These are phyloP conservation scores for Rousettus madagascariensis DNA, from an alignment of 2,797 vertebrate genomes.

Conservation along the genomic window DNA sequence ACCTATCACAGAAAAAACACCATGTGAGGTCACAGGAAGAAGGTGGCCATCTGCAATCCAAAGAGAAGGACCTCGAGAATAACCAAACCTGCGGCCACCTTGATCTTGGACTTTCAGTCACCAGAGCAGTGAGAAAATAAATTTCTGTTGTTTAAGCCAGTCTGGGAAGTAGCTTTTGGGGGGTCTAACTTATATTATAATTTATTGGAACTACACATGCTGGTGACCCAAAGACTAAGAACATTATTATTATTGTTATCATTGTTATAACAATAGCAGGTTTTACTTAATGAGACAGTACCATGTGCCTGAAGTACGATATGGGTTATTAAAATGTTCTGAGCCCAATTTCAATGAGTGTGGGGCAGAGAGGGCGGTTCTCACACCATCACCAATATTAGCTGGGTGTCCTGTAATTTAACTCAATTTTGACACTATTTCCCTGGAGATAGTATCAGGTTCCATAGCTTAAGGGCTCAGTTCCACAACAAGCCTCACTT, in stretches of 20 bases:
- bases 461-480: not conserved
- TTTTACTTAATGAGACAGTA: not conserved
- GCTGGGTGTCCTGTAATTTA: not conserved
- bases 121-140: not conserved
- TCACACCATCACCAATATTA: not conserved
- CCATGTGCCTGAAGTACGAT: not conserved
- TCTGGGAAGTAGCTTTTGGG: not conserved
- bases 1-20: not conserved
- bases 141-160: not conserved
- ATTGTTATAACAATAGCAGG: not conserved
- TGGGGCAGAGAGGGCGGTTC: not conserved
- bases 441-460: not conserved
- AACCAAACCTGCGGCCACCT: not conserved
- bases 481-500: not conserved
- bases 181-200: not conserved
- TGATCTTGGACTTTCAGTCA: not conserved
- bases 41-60: not conserved
- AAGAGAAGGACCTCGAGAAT: not conserved
- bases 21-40: not conserved
- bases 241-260: not conserved
- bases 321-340: not conserved
- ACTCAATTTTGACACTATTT: not conserved
- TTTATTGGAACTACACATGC: not conserved
- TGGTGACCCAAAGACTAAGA: not conserved
- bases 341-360: not conserved